Percentiles rank a stretch among this genome's conserved stretches.
Evolutionary conservation across 2,888 invertebrate genomes (phyloP).

Genomic region (Labia minor): DNA sequence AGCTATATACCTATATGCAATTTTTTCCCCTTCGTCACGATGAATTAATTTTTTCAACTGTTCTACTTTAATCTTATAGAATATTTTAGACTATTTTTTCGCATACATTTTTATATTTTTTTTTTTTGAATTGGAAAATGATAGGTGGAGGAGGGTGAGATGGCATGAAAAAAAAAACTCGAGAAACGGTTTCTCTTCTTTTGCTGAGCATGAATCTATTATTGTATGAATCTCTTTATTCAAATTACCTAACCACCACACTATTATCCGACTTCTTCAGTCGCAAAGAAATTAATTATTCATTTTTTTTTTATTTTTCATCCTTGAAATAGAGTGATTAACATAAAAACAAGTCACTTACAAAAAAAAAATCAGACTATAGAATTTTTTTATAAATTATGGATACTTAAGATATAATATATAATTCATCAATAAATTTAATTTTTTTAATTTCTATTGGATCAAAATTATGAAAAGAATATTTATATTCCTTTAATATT

Average conservation of each 20-base stretch:
- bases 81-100: background rate
- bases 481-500: too few relatives aligned
- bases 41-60: background rate
- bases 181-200: background rate
- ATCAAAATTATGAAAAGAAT: too few relatives aligned
- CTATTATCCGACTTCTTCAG: background rate
- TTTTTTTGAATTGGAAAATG: background rate
- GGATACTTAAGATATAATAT: too few relatives aligned
- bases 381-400: too few relatives aligned
- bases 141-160: background rate
- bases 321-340: background rate
- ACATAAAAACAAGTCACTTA: background rate
- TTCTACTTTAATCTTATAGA: background rate
- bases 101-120: background rate
- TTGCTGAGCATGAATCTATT: background rate
- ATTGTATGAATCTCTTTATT: slow-evolving; percentile 13
- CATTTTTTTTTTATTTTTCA: background rate
- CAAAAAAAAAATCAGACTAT: too few relatives aligned
- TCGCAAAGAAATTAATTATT: background rate
- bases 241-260: background rate
- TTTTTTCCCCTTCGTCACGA: too few relatives aligned
- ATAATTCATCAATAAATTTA: too few relatives aligned
- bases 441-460: too few relatives aligned
- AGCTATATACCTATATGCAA: too few relatives aligned
- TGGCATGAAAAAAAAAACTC: background rate